These are phyloP conservation scores for Rutilus rutilus DNA, from an alignment of 2,113 vertebrate species.

Conservation along the genomic window DNA sequence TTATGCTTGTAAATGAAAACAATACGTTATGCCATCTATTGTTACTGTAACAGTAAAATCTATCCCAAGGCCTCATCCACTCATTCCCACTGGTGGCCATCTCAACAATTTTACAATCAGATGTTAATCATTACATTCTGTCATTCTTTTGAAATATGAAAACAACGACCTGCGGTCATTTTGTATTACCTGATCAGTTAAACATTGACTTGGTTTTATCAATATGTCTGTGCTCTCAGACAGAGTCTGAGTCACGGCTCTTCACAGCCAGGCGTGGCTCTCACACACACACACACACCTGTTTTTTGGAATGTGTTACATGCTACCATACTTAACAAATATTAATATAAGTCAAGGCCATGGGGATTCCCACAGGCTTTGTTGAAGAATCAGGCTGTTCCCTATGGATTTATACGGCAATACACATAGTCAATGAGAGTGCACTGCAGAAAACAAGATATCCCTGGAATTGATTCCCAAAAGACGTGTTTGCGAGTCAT, in stretches of 20 bases:
- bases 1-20: neutral
- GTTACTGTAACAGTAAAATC: neutral
- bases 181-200: constrained; percentile 59
- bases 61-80: neutral
- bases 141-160: constrained; percentile 45
- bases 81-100: neutral
- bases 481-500: neutral
- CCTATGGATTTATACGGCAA: neutral
- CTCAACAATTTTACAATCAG: neutral
- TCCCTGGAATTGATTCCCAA: neutral
- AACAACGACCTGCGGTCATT: constrained; percentile 58
- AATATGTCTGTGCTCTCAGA: constrained; percentile 43
- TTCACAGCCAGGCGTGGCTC: constrained; percentile 26
- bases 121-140: constrained; percentile 58
- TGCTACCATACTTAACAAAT: constrained; percentile 23
- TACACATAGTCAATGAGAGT: neutral
- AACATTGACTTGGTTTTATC: constrained; percentile 69
- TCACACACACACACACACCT: constrained; percentile 43
- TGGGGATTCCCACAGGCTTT: constrained; percentile 37
- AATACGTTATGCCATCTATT: neutral
- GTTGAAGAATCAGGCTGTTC: neutral
- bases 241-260: constrained; percentile 45
- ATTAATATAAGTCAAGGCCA: constrained; percentile 37
- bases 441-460: neutral
- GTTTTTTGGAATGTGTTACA: constrained; percentile 46